These are phyloP conservation scores for Salvelinus namaycush DNA, from an alignment of 2,113 vertebrate genomes.

Conservation along the genomic window DNA sequence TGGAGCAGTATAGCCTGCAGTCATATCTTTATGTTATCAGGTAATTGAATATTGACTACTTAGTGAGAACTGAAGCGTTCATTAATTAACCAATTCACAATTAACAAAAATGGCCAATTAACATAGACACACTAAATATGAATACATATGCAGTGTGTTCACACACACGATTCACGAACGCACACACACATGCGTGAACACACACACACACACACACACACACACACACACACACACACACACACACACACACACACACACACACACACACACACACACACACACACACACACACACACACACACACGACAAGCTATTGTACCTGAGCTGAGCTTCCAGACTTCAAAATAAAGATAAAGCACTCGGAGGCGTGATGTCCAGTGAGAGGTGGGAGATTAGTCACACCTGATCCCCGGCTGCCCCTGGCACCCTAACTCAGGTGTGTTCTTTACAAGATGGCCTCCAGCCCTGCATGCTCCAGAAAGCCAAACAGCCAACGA, in stretches of 20 bases:
- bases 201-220: neutral
- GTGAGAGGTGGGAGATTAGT: slow-evolving; percentile 29
- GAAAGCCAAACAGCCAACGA: slow-evolving; percentile 20
- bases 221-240: slow-evolving; percentile 15
- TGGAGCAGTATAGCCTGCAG: neutral
- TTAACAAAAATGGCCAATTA: slow-evolving; percentile 12
- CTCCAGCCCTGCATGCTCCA: slow-evolving; percentile 21
- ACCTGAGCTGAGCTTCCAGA: neutral
- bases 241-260: neutral
- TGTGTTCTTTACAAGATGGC: slow-evolving; percentile 40
- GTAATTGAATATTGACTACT: neutral
- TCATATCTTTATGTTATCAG: neutral
- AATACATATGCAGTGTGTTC: neutral
- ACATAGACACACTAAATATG: slow-evolving; percentile 12
- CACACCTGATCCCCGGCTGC: slow-evolving; percentile 47
- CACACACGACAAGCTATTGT: neutral
- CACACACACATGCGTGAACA: slow-evolving; percentile 15
- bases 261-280: neutral
- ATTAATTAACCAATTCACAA: slow-evolving; percentile 1
- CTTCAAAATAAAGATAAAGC: slow-evolving; percentile 3
- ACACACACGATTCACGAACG: neutral
- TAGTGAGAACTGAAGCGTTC: slow-evolving; percentile 29
- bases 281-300: slow-evolving; percentile 12
- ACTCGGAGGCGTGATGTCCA: slow-evolving; percentile 26
- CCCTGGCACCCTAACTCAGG: slow-evolving; percentile 33